These are phyloP conservation scores for Sylvicapra grimmia DNA, from an alignment of 2,113 vertebrate species.

Conservation along the genomic window DNA sequence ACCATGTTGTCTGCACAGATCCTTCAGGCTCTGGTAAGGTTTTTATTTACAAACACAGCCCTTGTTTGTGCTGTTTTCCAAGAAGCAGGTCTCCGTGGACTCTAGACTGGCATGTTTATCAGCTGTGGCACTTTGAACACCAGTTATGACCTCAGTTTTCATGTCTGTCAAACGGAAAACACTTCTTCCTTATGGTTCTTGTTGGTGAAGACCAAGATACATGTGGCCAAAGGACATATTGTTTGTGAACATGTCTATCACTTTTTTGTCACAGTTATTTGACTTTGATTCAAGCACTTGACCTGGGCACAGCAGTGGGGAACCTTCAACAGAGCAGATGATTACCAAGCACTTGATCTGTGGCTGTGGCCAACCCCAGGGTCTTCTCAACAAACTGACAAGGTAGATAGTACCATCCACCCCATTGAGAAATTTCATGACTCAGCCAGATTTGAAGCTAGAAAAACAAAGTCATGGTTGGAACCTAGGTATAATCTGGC, in stretches of 20 bases:
- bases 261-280: not conserved
- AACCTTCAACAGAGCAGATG: not conserved
- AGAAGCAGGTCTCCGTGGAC: not conserved
- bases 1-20: not conserved
- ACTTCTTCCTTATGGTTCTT: not conserved
- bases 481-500: not conserved
- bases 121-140: not conserved
- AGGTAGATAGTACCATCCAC: not conserved
- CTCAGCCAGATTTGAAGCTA: not conserved
- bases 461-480: not conserved
- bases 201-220: not conserved
- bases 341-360: not conserved
- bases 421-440: not conserved
- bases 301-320: not conserved
- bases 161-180: not conserved
- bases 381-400: not conserved
- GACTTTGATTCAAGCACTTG: not conserved
- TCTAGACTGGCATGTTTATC: not conserved
- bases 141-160: not conserved
- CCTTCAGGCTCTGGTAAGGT: not conserved
- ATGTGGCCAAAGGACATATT: not conserved
- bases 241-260: not conserved
- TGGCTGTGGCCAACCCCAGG: not conserved
- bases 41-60: not conserved
- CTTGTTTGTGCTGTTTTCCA: not conserved